These are phyloP conservation scores for Agonopterix subpropinquella DNA, from an alignment of 2,888 invertebrate species.

Conservation along the genomic window DNA sequence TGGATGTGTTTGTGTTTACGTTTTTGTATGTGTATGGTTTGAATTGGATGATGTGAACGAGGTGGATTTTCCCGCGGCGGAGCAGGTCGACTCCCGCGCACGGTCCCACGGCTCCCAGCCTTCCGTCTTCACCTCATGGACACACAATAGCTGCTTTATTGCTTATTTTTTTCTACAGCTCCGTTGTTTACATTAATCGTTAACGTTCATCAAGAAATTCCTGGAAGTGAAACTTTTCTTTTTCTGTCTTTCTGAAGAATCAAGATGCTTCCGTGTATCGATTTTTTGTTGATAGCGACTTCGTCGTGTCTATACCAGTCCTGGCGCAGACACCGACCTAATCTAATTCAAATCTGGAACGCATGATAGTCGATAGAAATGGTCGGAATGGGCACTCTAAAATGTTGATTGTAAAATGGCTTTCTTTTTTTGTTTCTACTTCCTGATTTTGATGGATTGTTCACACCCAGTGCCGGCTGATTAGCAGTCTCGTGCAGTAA, in stretches of 20 bases:
- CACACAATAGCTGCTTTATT: conserved; percentile 60
- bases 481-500: too few species aligned
- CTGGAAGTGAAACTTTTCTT: conserved; percentile 60
- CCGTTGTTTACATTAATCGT: conserved; percentile 56
- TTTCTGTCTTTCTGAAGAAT: conserved; percentile 49
- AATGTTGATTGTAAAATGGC: too few species aligned
- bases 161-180: conserved; percentile 49
- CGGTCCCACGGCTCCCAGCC: conserved; percentile 58
- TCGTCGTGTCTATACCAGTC: conserved; percentile 29
- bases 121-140: conserved; percentile 54
- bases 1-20: conserved; percentile 10
- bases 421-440: too few species aligned
- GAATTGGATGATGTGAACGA: conserved; percentile 36
- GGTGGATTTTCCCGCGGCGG: conserved; percentile 54
- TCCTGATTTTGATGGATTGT: too few species aligned
- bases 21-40: conserved; percentile 20
- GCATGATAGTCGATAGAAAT: conserved; percentile 1
- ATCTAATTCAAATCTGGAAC: conserved; percentile 43
- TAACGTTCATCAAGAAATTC: conserved; percentile 49
- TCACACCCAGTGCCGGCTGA: too few species aligned
- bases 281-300: conserved; percentile 34
- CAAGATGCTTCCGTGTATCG: conserved; percentile 54
- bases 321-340: conserved; percentile 38
- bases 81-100: conserved; percentile 40
- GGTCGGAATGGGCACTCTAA: too few species aligned